phyloP scores from a whole-genome alignment of 2,113 vertebrate species.

The Scomber japonicus region DNA sequence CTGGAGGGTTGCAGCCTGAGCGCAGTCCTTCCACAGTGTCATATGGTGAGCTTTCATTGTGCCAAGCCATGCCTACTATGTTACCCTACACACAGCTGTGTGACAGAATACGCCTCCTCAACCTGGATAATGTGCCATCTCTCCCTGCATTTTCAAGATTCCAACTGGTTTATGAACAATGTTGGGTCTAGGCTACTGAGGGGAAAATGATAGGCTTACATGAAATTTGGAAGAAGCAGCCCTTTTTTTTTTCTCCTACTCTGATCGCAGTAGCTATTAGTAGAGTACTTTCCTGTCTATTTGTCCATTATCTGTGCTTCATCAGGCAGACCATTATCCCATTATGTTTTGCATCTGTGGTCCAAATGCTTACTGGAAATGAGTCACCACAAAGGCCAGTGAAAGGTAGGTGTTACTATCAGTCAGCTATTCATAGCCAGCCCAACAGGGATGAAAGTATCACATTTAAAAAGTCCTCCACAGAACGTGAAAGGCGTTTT shows the following conservation, averaged over 20 bases:
- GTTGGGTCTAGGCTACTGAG: constrained; percentile 48
- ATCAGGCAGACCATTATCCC: constrained; percentile 81
- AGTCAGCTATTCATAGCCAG: constrained; percentile 76
- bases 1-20: constrained; percentile 71
- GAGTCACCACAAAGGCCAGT: constrained; percentile 74
- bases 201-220: constrained; percentile 58
- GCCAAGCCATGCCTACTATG: constrained; percentile 49
- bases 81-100: constrained; percentile 69
- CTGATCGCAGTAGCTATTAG: constrained; percentile 73
- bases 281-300: constrained; percentile 76
- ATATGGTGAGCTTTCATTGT: constrained; percentile 68
- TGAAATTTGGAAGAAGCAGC: constrained; percentile 68
- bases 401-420: constrained; percentile 78
- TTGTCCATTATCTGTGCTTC: constrained; percentile 82
- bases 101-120: constrained; percentile 59
- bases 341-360: constrained; percentile 82
- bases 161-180: constrained; percentile 50
- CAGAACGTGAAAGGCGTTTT: constrained; percentile 54
- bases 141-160: constrained; percentile 53
- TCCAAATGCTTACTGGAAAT: constrained; percentile 83
- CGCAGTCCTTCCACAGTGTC: constrained; percentile 68
- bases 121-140: constrained; percentile 53
- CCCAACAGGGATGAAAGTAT: constrained; percentile 70
- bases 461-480: constrained; percentile 67
- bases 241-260: constrained; percentile 29